phyloP scores from a whole-genome alignment of 2,113 vertebrate species.

The Trematomus loennbergii region DNA sequence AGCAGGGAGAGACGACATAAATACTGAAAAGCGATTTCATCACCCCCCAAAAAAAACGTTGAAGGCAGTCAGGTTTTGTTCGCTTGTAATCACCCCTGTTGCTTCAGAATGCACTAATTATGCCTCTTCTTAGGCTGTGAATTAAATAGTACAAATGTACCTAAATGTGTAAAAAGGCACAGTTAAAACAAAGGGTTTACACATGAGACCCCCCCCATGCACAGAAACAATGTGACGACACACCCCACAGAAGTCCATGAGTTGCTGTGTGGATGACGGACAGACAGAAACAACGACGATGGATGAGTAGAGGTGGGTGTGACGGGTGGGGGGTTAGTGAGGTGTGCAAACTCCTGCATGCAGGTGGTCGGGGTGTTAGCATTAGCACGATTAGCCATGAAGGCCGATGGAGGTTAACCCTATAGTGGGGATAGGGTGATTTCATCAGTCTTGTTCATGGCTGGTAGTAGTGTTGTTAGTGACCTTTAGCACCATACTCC shows the following conservation, averaged over 20 bases:
- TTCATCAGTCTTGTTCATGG: constrained; percentile 46
- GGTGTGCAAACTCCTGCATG: constrained; percentile 68
- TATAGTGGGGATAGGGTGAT: constrained; percentile 44
- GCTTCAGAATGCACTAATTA: neutral
- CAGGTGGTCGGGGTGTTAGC: constrained; percentile 57
- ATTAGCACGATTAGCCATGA: constrained; percentile 32
- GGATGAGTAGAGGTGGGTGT: constrained; percentile 79
- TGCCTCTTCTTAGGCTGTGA: neutral
- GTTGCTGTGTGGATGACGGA: constrained; percentile 54
- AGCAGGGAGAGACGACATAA: constrained; percentile 50
- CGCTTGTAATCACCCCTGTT: constrained; percentile 44
- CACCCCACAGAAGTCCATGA: constrained; percentile 41
- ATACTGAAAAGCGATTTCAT: constrained; percentile 69
- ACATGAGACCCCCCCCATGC: neutral
- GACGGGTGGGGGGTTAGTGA: constrained; percentile 77
- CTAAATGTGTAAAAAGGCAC: constrained; percentile 53
- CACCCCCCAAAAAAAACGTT: constrained; percentile 47
- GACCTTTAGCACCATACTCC: constrained; percentile 55
- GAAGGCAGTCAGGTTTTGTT: constrained; percentile 57
- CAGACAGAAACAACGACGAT: constrained; percentile 71
- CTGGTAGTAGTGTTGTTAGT: constrained; percentile 54
- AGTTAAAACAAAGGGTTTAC: constrained; percentile 30
- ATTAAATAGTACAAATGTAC: constrained; percentile 48
- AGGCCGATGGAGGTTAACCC: constrained; percentile 72
- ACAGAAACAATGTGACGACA: neutral